Conservation (phyloP, 2,797 vertebrate species). For the Balearica regulorum region DNA sequence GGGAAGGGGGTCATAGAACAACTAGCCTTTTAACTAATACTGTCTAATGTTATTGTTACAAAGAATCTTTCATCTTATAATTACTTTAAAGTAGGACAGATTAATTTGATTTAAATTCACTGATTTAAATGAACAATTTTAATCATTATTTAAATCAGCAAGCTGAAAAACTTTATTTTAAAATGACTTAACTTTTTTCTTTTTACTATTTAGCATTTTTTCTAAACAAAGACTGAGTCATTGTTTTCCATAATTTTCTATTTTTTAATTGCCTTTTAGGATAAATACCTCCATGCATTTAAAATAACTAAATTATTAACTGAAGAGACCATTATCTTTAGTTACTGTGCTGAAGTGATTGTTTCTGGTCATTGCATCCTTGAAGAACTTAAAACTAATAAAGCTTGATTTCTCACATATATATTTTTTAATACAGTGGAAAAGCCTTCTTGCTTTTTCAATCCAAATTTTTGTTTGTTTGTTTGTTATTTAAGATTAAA, state of each 20-base stretch:
- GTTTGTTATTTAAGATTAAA: neutral
- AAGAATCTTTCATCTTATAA: neutral
- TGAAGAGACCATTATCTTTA: neutral
- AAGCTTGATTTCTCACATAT: neutral
- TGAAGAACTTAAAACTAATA: neutral
- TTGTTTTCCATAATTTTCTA: neutral
- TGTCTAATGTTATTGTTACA: neutral
- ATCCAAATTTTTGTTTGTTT: neutral
- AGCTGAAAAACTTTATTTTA: neutral
- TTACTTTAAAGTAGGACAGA: slow-evolving; percentile 4
- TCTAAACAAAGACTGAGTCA: neutral
- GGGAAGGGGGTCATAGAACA: neutral
- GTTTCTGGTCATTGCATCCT: neutral
- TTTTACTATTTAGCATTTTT: neutral
- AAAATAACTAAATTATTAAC: neutral
- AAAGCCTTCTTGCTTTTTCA: neutral
- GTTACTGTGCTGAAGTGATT: neutral
- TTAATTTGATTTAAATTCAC: slow-evolving; percentile 26
- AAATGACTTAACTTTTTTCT: neutral
- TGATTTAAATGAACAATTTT: neutral
- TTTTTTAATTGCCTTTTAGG: neutral
- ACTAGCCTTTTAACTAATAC: neutral
- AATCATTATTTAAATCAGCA: neutral
- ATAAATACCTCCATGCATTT: neutral
- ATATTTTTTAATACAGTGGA: neutral